Base-by-base conservation (phyloP, 2,888 invertebrate species). In the Leucania comma region DNA sequence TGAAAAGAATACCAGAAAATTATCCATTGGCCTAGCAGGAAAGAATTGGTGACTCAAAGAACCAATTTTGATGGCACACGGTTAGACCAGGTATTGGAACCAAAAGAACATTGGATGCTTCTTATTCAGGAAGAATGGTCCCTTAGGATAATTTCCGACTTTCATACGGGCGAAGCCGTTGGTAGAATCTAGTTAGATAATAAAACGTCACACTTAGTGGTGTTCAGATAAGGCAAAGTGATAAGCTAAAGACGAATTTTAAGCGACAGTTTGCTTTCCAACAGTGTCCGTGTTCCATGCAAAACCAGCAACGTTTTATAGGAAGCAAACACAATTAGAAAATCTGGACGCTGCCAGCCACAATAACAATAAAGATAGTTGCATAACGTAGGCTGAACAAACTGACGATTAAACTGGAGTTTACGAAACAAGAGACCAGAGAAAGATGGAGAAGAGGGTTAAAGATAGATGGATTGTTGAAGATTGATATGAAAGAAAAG, bases 311-410 rank as follows among this genome's bases (percentile, higher is more conserved):
- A 68, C 48, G 56, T 64, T 61, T 76, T 46, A 64, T 76, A 78
- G 62, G 58, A 57, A 57, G 64, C 72, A 65, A 72, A 59, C 60
- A 68, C 65, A 81, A 81, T 78, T 72, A 68, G 59, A 79, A 81
- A 68, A 78, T 72, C 58, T 78, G 65, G 77, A 78, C 56, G 65
- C 22, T 66, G 78, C 68, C 57, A 81, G 65, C 62, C 56, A 78
- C 68, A 81, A 66, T 81, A 68, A 78, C 82, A 72, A 58, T 78
- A 77, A 80, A 77, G 69, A 80, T 78, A 63, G 68, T 78, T 66
- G 68, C 59, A 48, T 63, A 66, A 68, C 60, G 60, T 66, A 78
- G 78, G 78, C 63, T 68, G 72, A 68, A 79, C 64, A 59, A 68
- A 65, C 67, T 35, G 20, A 72, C 68, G 56, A 72, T 62, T 26